phyloP scores from a whole-genome alignment of 2,797 vertebrate genomes.

The Myotis myotis region DNA sequence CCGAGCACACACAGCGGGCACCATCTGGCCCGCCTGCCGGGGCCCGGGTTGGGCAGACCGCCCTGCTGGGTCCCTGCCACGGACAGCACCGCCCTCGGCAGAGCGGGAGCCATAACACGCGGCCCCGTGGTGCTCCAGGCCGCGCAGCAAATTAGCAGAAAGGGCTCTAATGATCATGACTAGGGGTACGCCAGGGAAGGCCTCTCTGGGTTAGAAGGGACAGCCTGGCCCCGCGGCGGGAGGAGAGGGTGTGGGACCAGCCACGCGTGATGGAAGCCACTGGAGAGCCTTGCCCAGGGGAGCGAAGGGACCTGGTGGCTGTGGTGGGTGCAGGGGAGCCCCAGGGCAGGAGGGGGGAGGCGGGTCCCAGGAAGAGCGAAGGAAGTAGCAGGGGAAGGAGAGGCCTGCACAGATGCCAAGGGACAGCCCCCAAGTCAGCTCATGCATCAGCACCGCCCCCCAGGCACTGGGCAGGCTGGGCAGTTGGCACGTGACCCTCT shows the following conservation, averaged over 20 bases:
- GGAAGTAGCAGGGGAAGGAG: background rate
- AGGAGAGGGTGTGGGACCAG: too few relatives aligned
- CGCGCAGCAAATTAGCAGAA: background rate
- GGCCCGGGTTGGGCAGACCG: rapidly evolving
- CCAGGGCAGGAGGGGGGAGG: background rate
- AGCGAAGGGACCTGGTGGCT: background rate
- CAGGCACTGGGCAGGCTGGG: background rate
- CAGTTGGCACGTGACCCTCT: background rate
- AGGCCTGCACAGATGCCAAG: background rate
- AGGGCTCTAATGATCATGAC: background rate
- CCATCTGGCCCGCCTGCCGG: background rate
- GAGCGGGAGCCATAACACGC: background rate
- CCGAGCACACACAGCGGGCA: rapidly evolving
- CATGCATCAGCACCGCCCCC: background rate
- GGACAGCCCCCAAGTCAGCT: background rate
- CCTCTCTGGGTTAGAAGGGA: background rate
- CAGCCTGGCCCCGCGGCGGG: too few relatives aligned
- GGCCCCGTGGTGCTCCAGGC: background rate
- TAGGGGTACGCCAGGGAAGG: too few relatives aligned
- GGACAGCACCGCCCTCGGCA: background rate
- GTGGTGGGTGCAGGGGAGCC: background rate
- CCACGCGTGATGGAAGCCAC: background rate
- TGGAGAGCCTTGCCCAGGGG: background rate
- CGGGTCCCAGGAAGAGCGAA: background rate
- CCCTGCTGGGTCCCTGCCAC: background rate